These are phyloP conservation scores for Rhagologus leucostigma DNA, from an alignment of 2,113 vertebrate species.

Conservation along the genomic window DNA sequence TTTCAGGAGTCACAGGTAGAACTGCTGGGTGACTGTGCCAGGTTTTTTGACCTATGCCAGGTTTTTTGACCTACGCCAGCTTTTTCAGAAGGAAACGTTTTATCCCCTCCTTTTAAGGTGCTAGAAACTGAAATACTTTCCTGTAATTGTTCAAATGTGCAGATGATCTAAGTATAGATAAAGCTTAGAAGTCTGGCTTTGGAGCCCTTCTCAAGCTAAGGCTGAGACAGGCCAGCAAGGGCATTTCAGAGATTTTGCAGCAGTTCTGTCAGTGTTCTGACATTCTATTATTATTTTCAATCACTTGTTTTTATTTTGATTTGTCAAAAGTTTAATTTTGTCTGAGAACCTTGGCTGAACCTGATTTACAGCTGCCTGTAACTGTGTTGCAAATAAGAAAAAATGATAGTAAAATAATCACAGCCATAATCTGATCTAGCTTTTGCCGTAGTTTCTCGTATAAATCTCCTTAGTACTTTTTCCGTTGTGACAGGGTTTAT, in stretches of 20 bases:
- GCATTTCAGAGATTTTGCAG: background rate
- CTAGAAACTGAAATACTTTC: background rate
- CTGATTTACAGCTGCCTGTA: background rate
- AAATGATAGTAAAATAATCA: background rate
- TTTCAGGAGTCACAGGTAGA: background rate
- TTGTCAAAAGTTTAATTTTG: background rate
- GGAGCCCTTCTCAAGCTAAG: background rate
- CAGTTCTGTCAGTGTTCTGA: background rate
- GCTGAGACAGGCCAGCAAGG: background rate
- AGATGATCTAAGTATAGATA: background rate
- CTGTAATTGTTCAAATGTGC: background rate
- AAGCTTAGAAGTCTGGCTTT: background rate
- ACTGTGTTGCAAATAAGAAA: background rate
- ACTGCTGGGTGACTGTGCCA: background rate
- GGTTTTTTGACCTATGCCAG: background rate
- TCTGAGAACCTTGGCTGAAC: background rate
- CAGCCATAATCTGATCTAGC: background rate
- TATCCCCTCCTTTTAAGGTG: background rate
- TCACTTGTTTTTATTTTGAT: background rate
- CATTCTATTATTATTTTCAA: background rate
- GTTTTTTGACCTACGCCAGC: background rate
- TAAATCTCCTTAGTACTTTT: constrained; percentile 30
- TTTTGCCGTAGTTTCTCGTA: background rate
- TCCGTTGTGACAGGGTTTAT: background rate
- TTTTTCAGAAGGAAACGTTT: background rate